These are phyloP conservation scores for Hylaeus anthracinus DNA, from an alignment of 1,140 invertebrate species.

Conservation along the genomic window DNA sequence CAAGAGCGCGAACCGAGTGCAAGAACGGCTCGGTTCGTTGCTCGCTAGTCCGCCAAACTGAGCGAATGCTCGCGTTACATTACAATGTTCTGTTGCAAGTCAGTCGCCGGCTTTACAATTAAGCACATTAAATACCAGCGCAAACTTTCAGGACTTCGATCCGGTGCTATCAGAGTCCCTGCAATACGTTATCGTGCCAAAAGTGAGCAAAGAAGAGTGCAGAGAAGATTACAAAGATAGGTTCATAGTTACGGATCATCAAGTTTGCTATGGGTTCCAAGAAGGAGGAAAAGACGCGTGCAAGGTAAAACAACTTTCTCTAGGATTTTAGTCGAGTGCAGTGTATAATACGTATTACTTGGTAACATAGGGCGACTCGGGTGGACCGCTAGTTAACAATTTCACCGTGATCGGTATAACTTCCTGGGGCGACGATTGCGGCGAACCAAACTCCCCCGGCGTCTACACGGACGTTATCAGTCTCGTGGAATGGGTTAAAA, in stretches of 20 bases:
- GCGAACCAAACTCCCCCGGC: conserved; percentile 80
- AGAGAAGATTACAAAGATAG: conserved; percentile 47
- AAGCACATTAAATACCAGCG: background rate
- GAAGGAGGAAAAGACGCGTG: conserved; percentile 65
- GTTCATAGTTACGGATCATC: conserved; percentile 45
- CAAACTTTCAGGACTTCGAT: conserved; percentile 5
- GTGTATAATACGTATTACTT: no score
- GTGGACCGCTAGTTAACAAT: conserved; percentile 84
- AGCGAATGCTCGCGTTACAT: no score
- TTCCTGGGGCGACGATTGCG: conserved; percentile 85
- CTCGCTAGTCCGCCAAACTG: no score
- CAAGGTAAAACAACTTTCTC: conserved; percentile 60
- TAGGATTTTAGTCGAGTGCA: no score
- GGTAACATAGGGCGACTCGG: conserved; percentile 83
- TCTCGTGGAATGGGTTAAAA: conserved; percentile 75
- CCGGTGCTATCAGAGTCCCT: conserved; percentile 42
- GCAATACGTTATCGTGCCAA: conserved; percentile 56
- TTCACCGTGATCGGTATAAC: conserved; percentile 82
- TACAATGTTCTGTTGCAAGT: no score
- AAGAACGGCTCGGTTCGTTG: no score
- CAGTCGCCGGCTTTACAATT: no score
- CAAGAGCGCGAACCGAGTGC: no score
- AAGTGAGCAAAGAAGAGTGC: conserved; percentile 48
- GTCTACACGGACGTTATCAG: conserved; percentile 83
- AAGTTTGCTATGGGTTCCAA: conserved; percentile 66